A percentile compares a stretch with the other conserved stretches of the same genome.
These are phyloP conservation scores for Dasyprocta punctata DNA, from an alignment of 2,113 vertebrate species.

Conservation along the genomic window DNA sequence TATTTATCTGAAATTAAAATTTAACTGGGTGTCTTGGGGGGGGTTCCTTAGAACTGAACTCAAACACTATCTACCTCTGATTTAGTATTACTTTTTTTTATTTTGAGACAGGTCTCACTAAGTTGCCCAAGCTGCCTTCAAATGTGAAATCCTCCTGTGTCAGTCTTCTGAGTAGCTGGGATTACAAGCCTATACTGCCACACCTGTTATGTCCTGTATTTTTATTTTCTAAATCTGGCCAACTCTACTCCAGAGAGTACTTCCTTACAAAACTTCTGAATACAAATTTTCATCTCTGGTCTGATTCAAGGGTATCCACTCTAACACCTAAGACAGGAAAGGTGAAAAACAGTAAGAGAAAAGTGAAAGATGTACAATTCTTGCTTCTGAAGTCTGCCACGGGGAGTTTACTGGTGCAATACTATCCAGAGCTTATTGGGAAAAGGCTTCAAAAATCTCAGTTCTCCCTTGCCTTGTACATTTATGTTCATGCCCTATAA, in stretches of 20 bases:
- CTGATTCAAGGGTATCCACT: neutral
- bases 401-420: neutral
- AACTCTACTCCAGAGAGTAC: neutral
- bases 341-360: neutral
- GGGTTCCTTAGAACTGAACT: neutral
- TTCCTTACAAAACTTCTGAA: neutral
- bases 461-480: neutral
- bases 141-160: neutral
- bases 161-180: neutral
- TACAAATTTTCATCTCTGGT: neutral
- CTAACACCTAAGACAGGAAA: neutral
- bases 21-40: neutral
- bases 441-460: neutral
- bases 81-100: neutral
- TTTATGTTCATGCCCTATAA: neutral
- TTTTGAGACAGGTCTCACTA: neutral
- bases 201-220: neutral
- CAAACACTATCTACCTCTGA: neutral
- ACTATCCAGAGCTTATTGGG: neutral
- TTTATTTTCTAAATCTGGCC: neutral
- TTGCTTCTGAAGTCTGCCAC: neutral
- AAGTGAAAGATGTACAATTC: neutral
- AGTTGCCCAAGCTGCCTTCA: neutral
- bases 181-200: neutral
- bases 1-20: neutral